These are phyloP conservation scores for Myopa testacea DNA, from an alignment of 2,888 invertebrate species.

Conservation along the genomic window DNA sequence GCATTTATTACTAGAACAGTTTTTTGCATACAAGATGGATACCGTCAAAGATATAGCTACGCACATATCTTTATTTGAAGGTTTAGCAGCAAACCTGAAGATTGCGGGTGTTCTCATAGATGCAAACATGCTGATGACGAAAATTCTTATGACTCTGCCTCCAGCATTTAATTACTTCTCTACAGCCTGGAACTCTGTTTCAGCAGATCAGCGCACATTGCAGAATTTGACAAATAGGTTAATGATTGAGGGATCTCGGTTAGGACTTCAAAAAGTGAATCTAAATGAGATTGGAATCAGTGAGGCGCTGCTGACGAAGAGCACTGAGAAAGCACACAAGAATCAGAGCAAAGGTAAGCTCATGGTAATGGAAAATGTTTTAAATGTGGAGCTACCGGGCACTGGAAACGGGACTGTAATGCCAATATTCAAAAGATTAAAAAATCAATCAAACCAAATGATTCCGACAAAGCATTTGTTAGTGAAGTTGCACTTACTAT, in stretches of 20 bases:
- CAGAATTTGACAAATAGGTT: conserved; percentile 12
- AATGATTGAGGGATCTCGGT: conserved; percentile 9
- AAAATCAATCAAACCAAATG: no score
- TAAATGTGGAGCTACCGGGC: conserved; percentile 8
- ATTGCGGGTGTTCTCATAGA: conserved; percentile 32
- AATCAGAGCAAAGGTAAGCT: background rate
- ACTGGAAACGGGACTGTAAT: conserved; percentile 4
- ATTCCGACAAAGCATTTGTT: no score
- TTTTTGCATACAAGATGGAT: conserved; percentile 37
- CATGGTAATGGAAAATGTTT: background rate
- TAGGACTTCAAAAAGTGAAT: conserved; percentile 6
- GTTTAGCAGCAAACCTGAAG: conserved; percentile 28
- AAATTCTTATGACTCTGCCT: conserved; percentile 36
- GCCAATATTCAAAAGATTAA: background rate
- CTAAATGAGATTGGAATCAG: conserved; percentile 2
- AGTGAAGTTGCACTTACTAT: no score
- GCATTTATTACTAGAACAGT: conserved; percentile 31
- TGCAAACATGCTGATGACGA: conserved; percentile 36
- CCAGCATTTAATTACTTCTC: conserved; percentile 25
- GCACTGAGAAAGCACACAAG: background rate
- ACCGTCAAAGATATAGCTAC: conserved; percentile 31
- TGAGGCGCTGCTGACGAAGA: background rate
- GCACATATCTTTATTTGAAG: conserved; percentile 37
- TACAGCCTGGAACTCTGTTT: conserved; percentile 34
- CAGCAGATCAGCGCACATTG: conserved; percentile 9